These are phyloP conservation scores for Ceyx cyanopectus DNA, from an alignment of 2,113 vertebrate genomes.

Conservation along the genomic window DNA sequence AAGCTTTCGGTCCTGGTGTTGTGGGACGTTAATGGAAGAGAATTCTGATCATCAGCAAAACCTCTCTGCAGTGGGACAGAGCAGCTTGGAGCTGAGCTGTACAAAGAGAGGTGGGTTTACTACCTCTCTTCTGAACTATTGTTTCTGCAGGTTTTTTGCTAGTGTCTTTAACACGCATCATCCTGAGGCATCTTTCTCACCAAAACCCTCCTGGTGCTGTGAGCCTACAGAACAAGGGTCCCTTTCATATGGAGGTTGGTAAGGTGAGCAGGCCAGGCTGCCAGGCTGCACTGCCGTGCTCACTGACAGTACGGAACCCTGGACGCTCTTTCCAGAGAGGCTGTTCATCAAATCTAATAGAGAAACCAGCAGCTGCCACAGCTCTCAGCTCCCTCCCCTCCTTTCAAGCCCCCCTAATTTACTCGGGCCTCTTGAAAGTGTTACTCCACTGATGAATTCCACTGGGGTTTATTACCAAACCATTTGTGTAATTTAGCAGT, in stretches of 20 bases:
- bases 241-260: neutral
- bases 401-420: conserved; percentile 9
- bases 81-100: neutral
- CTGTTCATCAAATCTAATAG: neutral
- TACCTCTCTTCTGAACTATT: neutral
- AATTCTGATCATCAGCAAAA: neutral
- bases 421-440: neutral
- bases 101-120: neutral
- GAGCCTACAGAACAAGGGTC: neutral
- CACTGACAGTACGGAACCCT: neutral
- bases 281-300: neutral
- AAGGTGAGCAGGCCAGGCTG: neutral
- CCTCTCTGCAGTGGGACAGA: neutral
- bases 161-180: neutral
- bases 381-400: neutral
- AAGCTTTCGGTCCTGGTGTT: neutral
- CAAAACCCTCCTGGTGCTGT: neutral
- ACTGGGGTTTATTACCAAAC: neutral
- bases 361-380: neutral
- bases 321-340: neutral
- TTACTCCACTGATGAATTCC: neutral
- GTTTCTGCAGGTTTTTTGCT: neutral
- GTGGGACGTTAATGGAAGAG: neutral
- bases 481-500: neutral
- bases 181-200: neutral